Evolutionary conservation across 2,888 invertebrate genomes (phyloP), one percentile per base, ranked within the genome.

Genomic region (Lepidonotus clava): DNA sequence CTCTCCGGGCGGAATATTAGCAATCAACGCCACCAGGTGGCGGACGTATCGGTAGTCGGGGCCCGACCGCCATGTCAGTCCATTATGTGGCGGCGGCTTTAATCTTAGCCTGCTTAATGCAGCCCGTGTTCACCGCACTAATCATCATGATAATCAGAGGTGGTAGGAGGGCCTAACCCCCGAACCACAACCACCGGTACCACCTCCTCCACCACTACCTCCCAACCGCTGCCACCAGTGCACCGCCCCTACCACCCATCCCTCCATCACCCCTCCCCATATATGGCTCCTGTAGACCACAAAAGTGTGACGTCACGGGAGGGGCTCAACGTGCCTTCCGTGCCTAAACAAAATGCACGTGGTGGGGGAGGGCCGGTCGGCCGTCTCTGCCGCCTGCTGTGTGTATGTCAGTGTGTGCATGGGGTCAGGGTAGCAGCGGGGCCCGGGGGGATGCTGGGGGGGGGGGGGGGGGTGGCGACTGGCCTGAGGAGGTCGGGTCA

Each of bases 121-220:
- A 38, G 14, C 14, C 14, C 1, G 71, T 71, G 38, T 32, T 36
- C 18, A 24, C 14, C 36, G 21, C 71, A n/a, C 71, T 71, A 36
- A 71, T 71, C 38, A 71, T 38, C 34, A 34, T 71, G 71, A 71
- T 71, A 56, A 56, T 56, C 56, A 56, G 56, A n/a, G 56, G 56
- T 56, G 21, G 56, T n/a, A 5, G 56, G 18, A 18, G n/a, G 56
- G 46, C 46, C 46, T 28, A n/a, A 6, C 66, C n/a, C 66, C 66
- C n/a, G 11, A 14, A 51, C 21, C 21, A 8, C 66, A 6, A 8
- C 66, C 66, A 66, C 66, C 32, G 66, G 6, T 8, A 66, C 51
- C 51, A 51, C 6, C 66, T n/a, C 66, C 66, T 8, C 11, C 66
- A 8, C 66, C 11, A 66, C 66, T 28, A 8, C 11, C 32, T 8